Percentiles rank a stretch among this genome's conserved stretches.
These are phyloP conservation scores for Drepanosiphum platanoidis DNA, from an alignment of 2,888 invertebrate genomes.

Conservation along the genomic window DNA sequence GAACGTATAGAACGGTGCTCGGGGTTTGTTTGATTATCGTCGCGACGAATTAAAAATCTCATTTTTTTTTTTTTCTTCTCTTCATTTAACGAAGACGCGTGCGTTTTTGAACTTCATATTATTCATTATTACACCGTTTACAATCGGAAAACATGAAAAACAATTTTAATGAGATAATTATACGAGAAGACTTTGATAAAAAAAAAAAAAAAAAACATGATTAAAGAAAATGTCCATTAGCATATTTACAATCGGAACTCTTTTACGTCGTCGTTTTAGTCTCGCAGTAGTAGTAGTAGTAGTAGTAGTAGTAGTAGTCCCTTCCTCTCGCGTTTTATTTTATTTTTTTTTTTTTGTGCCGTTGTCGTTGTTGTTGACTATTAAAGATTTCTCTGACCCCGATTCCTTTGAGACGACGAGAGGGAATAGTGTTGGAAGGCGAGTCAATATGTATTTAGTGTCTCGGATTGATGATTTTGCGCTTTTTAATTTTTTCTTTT, in stretches of 20 bases:
- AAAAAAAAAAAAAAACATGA: neutral
- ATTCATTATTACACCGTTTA: neutral
- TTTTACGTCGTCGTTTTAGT: neutral
- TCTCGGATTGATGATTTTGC: neutral
- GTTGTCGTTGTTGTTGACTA: neutral
- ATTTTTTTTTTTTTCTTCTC: too few relatives aligned
- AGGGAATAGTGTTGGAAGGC: constrained; percentile 4
- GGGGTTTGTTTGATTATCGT: too few relatives aligned
- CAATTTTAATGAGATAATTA: neutral
- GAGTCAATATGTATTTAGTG: neutral
- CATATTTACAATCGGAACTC: constrained; percentile 15
- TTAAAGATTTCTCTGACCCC: neutral
- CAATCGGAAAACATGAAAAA: neutral
- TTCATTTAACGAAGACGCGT: too few relatives aligned
- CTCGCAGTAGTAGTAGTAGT: too few relatives aligned
- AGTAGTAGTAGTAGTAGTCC: too few relatives aligned
- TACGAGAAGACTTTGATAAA: neutral
- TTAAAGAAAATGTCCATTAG: constrained; percentile 25
- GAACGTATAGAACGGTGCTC: too few relatives aligned
- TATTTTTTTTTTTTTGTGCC: neutral
- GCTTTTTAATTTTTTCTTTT: neutral
- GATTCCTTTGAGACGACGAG: neutral
- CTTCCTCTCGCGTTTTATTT: neutral
- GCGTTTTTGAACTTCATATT: neutral
- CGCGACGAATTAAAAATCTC: neutral